phyloP scores from a whole-genome alignment of 1,140 invertebrate genomes.

The Leptoteleia sp. region DNA sequence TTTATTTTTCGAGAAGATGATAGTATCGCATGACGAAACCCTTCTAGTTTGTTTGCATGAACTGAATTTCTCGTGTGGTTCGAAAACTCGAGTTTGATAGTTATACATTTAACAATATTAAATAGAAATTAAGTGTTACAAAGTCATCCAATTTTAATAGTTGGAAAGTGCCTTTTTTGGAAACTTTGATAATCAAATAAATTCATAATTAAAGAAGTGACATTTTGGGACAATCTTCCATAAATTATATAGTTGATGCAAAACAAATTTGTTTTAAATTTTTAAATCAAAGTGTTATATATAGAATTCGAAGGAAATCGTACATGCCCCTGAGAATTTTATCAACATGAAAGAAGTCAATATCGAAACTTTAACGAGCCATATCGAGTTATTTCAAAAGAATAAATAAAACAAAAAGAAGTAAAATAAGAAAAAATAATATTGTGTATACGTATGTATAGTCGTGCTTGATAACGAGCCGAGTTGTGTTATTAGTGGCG shows the following conservation, averaged over 20 bases:
- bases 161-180: too few species aligned
- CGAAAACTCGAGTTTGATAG: conserved; percentile 1
- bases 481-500: conserved; percentile 49
- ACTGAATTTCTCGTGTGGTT: conserved; percentile 14
- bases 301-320: too few species aligned
- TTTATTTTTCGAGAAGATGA: conserved; percentile 25
- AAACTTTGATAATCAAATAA: too few species aligned
- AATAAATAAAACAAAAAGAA: conserved; percentile 26
- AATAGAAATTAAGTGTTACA: too few species aligned
- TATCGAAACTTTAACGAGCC: conserved; percentile 38
- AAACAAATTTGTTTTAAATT: too few species aligned
- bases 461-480: conserved; percentile 60
- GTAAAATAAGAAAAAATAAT: conserved; percentile 6
- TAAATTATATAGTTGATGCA: too few species aligned
- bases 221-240: too few species aligned
- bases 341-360: conserved; percentile 40
- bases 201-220: too few species aligned
- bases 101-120: too few species aligned
- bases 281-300: too few species aligned
- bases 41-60: conserved; percentile 8
- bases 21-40: conserved; percentile 18
- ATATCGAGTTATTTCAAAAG: conserved; percentile 7
- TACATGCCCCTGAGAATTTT: too few species aligned
- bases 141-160: too few species aligned
- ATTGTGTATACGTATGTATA: conserved; percentile 62